phyloP scores from a whole-genome alignment of 2,113 vertebrate species.

The Myrmophylax atrothorax region DNA sequence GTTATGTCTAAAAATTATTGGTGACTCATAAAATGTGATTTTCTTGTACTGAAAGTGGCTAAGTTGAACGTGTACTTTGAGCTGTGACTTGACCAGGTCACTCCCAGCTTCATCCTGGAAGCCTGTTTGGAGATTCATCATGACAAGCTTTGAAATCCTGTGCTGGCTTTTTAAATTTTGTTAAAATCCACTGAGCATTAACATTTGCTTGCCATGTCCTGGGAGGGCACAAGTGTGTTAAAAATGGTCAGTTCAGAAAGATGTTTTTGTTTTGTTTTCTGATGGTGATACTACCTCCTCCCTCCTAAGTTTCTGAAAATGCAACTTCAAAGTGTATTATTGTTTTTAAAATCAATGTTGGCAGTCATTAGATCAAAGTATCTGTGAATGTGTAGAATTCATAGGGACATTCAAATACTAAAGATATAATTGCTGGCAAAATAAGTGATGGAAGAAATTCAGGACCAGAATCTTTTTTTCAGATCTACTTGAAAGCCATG shows the following conservation, averaged over 20 bases:
- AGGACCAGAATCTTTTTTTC: neutral
- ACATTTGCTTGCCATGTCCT: neutral
- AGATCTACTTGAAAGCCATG: neutral
- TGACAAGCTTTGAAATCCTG: neutral
- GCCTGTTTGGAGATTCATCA: neutral
- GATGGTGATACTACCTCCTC: neutral
- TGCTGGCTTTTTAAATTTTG: neutral
- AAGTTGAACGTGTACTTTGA: neutral
- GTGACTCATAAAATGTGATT: neutral
- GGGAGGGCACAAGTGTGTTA: neutral
- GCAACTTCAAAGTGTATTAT: neutral
- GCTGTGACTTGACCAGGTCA: neutral
- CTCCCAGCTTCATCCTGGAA: neutral
- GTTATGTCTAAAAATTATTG: neutral
- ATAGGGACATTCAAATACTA: neutral
- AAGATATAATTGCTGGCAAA: neutral
- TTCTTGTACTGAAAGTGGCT: neutral
- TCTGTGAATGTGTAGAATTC: neutral
- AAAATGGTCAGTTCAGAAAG: neutral
- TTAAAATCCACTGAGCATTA: neutral
- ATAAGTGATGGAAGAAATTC: neutral
- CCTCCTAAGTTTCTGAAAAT: neutral
- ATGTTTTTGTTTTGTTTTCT: neutral
- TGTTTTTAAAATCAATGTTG: neutral
- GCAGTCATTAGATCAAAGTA: neutral